Base-by-base conservation (phyloP, 2,113 vertebrate species). In the Salminus brasiliensis region DNA sequence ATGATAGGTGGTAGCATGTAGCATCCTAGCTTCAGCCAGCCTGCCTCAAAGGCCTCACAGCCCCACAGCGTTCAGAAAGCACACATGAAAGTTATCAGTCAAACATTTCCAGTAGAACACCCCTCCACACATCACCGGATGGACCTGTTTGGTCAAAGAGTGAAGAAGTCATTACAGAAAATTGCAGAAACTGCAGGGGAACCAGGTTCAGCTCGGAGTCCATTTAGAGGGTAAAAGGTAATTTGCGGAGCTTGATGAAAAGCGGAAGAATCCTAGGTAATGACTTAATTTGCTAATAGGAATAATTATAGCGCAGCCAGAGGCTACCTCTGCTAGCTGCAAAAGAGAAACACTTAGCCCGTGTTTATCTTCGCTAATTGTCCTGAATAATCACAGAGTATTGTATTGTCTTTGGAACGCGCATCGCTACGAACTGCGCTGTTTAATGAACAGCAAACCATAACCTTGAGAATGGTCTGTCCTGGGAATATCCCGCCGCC, bases 351-450 rank as follows among this genome's bases (percentile, higher is more conserved):
- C 87, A 93, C 94, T 94, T 93, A 92, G 90, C 84, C 89, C 78
- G 86, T 93, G 94, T 93, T 96, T 95, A 91, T 94, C 91, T 93
- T 91, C 87, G 85, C 89, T 95, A 95, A 94, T 93, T 94, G 89
- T 93, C 88, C 90, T 89, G 90, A 94, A 93, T 92, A 91, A 94
- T 92, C 77, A 80, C 85, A 79, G 86, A 89, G 55, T 91, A 90
- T 83, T 89, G 78, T 87, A 89, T 88, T 88, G 88, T 88, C 57
- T 88, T 86, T 80, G 83, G 81, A 88, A 85, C 47, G 74, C 72
- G 72, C 78, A 87, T 81, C 69, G 74, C 30, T 59, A 70, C 63
- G 55, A 67, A 67, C 47, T 78, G 78, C 72, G 41, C 9, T 23
- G 23, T 65, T 60, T 52, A 29, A 75, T 66, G 27, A 36, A 43